Evolutionary conservation across 2,113 vertebrate genomes (phyloP).

Genomic region (Oenanthe melanoleuca): DNA sequence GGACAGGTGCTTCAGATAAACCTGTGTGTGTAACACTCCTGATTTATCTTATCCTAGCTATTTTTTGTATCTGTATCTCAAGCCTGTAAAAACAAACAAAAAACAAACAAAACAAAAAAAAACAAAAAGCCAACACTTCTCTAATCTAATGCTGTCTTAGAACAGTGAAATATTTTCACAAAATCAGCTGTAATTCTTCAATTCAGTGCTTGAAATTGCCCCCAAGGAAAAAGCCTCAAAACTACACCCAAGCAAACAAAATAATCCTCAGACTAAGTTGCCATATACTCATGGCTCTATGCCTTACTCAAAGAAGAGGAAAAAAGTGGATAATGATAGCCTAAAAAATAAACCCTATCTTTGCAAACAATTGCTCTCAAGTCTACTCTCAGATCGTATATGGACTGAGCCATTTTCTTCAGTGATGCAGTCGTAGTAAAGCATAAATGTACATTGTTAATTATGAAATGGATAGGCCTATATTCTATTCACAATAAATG

Average conservation of each 20-base stretch:
- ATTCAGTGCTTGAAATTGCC: background rate
- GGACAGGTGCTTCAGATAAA: background rate
- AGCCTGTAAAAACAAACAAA: background rate
- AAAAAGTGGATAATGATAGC: background rate
- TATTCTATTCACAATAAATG: background rate
- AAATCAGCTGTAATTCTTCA: background rate
- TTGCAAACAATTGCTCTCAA: background rate
- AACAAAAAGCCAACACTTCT: background rate
- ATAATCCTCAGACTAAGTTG: accelerated
- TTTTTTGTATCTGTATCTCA: background rate
- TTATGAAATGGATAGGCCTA: background rate
- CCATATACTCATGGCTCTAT: background rate
- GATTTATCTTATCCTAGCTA: background rate
- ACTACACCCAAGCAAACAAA: background rate
- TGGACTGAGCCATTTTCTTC: background rate
- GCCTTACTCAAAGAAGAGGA: background rate
- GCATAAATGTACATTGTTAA: background rate
- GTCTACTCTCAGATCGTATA: background rate
- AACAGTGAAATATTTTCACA: background rate
- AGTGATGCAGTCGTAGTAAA: background rate
- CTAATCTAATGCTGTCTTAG: background rate
- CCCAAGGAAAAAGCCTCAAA: background rate
- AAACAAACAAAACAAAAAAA: background rate
- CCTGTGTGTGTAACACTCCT: background rate
- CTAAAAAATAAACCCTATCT: background rate